These are phyloP conservation scores for Biston stratarius DNA, from an alignment of 2,888 invertebrate species.

Conservation along the genomic window DNA sequence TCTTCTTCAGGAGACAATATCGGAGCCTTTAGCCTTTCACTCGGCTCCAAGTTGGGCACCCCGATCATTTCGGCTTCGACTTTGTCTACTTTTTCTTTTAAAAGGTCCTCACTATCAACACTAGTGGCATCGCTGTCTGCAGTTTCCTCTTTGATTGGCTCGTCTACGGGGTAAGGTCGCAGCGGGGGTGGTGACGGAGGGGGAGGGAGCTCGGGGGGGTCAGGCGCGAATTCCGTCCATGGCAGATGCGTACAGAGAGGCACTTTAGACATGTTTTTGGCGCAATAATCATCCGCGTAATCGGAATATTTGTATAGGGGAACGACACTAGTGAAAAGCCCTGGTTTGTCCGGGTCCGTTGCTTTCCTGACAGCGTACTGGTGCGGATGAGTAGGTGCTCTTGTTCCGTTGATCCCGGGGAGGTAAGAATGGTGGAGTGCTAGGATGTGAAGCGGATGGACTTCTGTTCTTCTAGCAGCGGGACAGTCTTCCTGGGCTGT, in stretches of 20 bases:
- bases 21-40: constrained; percentile 73
- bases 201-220: constrained; percentile 70
- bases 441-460: constrained; percentile 81
- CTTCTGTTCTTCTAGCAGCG: constrained; percentile 68
- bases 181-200: constrained; percentile 69
- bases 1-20: constrained; percentile 63
- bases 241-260: constrained; percentile 70
- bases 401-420: constrained; percentile 88
- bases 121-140: constrained; percentile 21
- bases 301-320: constrained; percentile 81
- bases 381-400: constrained; percentile 73
- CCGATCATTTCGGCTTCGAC: constrained; percentile 52
- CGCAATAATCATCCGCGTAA: constrained; percentile 80
- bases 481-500: constrained; percentile 63
- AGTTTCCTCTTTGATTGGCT: constrained; percentile 25
- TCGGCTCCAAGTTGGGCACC: constrained; percentile 61
- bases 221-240: constrained; percentile 74
- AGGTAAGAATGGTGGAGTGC: constrained; percentile 84
- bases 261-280: constrained; percentile 73
- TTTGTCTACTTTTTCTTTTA: constrained; percentile 19
- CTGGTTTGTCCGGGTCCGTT: constrained; percentile 59
- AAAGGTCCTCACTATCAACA: constrained; percentile 4
- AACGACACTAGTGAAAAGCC: constrained; percentile 75
- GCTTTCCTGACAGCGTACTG: constrained; percentile 73
- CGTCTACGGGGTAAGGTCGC: constrained; percentile 68